These are phyloP conservation scores for Bagarius yarrelli DNA, from an alignment of 2,113 vertebrate genomes.

Conservation along the genomic window DNA sequence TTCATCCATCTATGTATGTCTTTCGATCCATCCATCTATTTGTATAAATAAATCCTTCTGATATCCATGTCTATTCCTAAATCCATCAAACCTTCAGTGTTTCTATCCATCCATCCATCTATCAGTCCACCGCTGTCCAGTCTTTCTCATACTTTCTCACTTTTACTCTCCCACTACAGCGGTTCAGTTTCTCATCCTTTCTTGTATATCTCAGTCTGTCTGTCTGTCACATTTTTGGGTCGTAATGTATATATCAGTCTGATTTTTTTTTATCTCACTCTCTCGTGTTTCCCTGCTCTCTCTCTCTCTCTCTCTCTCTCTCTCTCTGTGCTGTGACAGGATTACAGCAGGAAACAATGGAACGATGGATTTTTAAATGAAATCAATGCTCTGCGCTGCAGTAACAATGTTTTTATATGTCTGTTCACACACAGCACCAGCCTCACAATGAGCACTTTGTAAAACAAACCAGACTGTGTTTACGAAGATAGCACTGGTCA, in stretches of 20 bases:
- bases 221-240: neutral
- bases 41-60: too few relatives aligned
- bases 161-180: neutral
- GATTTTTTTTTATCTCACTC: neutral
- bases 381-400: slow-evolving; percentile 64
- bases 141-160: neutral
- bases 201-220: neutral
- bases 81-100: too few relatives aligned
- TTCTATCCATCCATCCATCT: too few relatives aligned
- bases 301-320: neutral
- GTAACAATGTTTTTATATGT: slow-evolving; percentile 53
- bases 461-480: slow-evolving; percentile 41
- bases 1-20: too few relatives aligned
- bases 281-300: neutral
- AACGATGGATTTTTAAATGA: slow-evolving; percentile 62
- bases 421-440: slow-evolving; percentile 33
- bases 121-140: too few relatives aligned
- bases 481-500: slow-evolving; percentile 26
- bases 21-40: too few relatives aligned
- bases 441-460: slow-evolving; percentile 13
- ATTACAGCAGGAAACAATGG: slow-evolving; percentile 64
- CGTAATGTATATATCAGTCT: neutral
- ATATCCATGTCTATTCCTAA: too few relatives aligned
- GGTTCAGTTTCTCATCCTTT: too few relatives aligned
- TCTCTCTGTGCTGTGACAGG: slow-evolving; percentile 47